Base-by-base conservation (phyloP, 2,797 vertebrate species). In the Malurus leucopterus region DNA sequence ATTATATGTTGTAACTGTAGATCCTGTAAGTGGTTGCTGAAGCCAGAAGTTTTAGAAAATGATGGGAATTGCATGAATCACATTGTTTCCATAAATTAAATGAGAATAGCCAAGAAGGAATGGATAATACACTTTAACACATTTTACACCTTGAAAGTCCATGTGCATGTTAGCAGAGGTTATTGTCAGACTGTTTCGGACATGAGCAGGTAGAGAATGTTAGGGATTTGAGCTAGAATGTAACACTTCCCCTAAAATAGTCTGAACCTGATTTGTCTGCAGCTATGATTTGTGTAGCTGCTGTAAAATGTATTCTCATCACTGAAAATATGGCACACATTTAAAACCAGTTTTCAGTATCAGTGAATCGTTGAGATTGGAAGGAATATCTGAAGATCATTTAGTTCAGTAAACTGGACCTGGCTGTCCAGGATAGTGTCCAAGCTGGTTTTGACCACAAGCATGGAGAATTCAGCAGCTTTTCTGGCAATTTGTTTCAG, bases 101-200 rank as follows among this genome's bases (percentile, higher is more conserved):
- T 57, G 27, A 32, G 29, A n/a, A 13, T 36, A 36, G 19, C 19
- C 27, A 32, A 75, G 53, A 7, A 63, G 22, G n/a, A 53, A 16
- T 32, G 55, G 14, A 38, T 50, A 9, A 38, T 50, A 9, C 4
- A 7, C 32, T 26, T 68, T 49, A 32, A 23, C 14, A 1, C 41
- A 55, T 75, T 36, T 36, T 36, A 36, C 36, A 11, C 2, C 2
- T 46, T 54, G 13, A 15, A 7, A 53, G 14, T 57, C 22, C 24
- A 0, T 6, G 26, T 2, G 2, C 11, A 0, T 14, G 19, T 49
- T 77, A 62, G 53, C 61, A 59, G 49, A 10, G 36, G 14, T 2
- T 41, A 13, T 29, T 91, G 32, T 46, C 19, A 24, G 36, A 19
- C 5, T 36, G 1, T 16, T 6, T 5, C 40, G 50, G 36, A 32